Conservation (phyloP, 1,140 invertebrate species). For the Platyscapa corneri region DNA sequence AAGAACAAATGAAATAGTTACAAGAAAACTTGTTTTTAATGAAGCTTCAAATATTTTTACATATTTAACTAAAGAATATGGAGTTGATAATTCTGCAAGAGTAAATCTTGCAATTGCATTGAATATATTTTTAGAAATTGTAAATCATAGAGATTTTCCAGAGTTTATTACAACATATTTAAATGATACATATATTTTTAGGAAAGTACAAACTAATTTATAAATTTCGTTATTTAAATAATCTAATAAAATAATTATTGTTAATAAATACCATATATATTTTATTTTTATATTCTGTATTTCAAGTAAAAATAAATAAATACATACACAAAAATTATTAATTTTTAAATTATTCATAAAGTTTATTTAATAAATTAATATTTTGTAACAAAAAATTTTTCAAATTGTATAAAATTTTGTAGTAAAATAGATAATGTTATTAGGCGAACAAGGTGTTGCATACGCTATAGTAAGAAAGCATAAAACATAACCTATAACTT, state of each 20-base stretch:
- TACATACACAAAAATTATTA: background rate
- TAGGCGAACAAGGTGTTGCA: background rate
- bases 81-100: constrained; percentile 67
- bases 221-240: constrained; percentile 48
- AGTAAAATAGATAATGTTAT: background rate
- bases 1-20: constrained; percentile 69
- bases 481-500: constrained; percentile 20
- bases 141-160: constrained; percentile 73
- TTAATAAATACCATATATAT: background rate
- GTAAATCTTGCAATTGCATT: constrained; percentile 70
- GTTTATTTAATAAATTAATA: background rate
- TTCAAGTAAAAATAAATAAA: background rate
- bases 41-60: constrained; percentile 61
- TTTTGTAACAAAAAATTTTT: background rate
- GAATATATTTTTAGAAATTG: constrained; percentile 76
- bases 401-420: background rate
- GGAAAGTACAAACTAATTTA: constrained; percentile 73
- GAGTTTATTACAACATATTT: constrained; percentile 78
- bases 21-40: constrained; percentile 70
- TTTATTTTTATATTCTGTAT: background rate
- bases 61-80: constrained; percentile 66
- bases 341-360: background rate
- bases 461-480: background rate
- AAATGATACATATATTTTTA: constrained; percentile 75
- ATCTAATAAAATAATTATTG: constrained; percentile 35